Evolutionary conservation across 2,888 invertebrate species (phyloP), one percentile per base, ranked within the genome.

Genomic region (Penaeus monodon): DNA sequence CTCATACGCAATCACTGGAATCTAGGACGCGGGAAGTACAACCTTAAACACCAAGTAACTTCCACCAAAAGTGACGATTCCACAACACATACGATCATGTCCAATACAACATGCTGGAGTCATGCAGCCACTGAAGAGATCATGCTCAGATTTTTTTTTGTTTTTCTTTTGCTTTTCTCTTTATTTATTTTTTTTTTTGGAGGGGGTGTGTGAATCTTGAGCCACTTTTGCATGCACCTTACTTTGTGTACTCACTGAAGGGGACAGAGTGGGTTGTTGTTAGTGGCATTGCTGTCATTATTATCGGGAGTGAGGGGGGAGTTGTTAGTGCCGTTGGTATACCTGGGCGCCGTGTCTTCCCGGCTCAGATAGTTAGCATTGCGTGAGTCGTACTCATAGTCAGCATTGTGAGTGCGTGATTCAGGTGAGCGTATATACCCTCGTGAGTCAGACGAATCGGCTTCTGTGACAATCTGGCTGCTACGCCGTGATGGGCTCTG

Each of bases 361-460:
- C 88, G 76, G 86, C 83, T 86, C 86, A 89, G 84, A 87, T 89
- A 89, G 86, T 89, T 89, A 70, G 89, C 89, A 89, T 89, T 89
- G 84, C 86, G 86, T 77, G 86, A 84, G 83, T 89, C 88, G 77
- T 85, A 88, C 65, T 81, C 89, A 87, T 85, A 82, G 78, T 88
- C 88, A 81, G 76, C 81, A 68, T 70, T 86, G 70, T 77, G 81
- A 77, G 84, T 85, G 86, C 82, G 80, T 78, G 85, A 85, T 33
- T 85, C 85, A 80, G 85, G 85, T 29, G 85, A 80, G 38, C 83
- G 79, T 79, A 87, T 87, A 70, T 87, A 87, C 86, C 86, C 86
- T 82, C 86, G 86, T 22, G 77, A 79, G 65, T 87, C 86, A 27
- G 83, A 70, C 3, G 73, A 65, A 24, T 87, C 86, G 8, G 82